Base-by-base conservation (phyloP, 2,888 invertebrate species). In the Polydrusus tereticollis region DNA sequence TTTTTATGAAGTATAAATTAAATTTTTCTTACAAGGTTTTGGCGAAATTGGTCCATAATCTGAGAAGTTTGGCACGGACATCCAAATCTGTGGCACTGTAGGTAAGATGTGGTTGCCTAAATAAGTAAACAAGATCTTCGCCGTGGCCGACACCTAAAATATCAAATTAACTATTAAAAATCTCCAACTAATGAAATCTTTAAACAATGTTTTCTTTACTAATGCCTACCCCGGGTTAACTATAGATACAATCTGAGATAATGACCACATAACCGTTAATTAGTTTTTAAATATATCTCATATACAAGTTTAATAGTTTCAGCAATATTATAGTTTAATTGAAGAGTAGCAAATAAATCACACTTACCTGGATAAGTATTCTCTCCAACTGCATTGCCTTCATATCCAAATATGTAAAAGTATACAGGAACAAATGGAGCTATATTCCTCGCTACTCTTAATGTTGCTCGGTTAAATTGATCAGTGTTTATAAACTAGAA, bases 41-140 rank as follows among this genome's bases (percentile, higher is more conserved):
- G 29, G 71, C 71, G 38, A 71, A 71, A 21, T 71, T 71, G 12
- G 71, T 66, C 71, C 71, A 71, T n/a, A 71, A 16, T 47, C 60
- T 65, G 7, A 66, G n/a, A 6, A 71, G 16, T 26, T 66, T 71
- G n/a, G 43, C 50, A 20, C 66, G 43, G 7, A 66, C 65, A 12
- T 41, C 55, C 55, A 60, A 21, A 16, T 71, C 71, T 21, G 50
- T 26, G 2, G 18, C 20, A 26, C 41, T 65, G 52, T 66, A 71
- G 1, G 26, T 16, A 16, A 18, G n/a, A n/a, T n/a, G 16, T 18
- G 4, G 12, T 20, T 20, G 7, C 2, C 38, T 65, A 45, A 71
- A 71, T 23, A 71, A 18, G 45, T 71, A 71, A 21, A 55, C 14
- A 8, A 71, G 55, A 36, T 66, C 66, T 55, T 71, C 71, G 26